Evolutionary conservation across 2,888 invertebrate species (phyloP), one percentile per base, ranked within the genome.

Genomic region (Ornithoptera alexandrae): DNA sequence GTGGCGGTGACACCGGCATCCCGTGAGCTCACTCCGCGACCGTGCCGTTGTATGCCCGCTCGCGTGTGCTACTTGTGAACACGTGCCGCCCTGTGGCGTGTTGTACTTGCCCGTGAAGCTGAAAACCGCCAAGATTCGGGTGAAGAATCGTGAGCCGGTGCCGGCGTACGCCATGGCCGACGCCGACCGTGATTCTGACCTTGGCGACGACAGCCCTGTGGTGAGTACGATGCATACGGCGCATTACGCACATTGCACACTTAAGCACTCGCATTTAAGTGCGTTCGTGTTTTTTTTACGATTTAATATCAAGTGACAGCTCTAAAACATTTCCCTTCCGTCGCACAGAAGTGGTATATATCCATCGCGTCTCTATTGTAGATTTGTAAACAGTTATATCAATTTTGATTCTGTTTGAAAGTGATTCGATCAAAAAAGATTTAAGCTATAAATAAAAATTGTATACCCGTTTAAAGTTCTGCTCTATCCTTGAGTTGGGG

Each of bases 91-190:
- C 78, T 79, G 83, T 79, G 86, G 84, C 84, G 74, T 77, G 79
- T 86, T 85, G 22, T 63, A 42, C 78, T 73, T 80, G 77, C 76
- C 77, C 79, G 85, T 87, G 86, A 83, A 77, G 76, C 67, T 72
- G 69, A 77, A 86, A 92, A 81, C 89, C 92, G 93, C 92, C 96
- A 96, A 96, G 95, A 96, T 96, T 96, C 95, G 96, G 94, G 96
- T 96, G 92, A 97, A 97, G 95, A 96, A 96, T 89, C 95, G 96
- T 93, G 96, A 96, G 87, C 96, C 96, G 93, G 95, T 96, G 90
- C 96, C 96, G 93, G 95, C 96, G 93, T 96, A 96, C 94, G 95
- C 95, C 92, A 96, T 96, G 96, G 96, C 93, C 86, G 92, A 92
- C 89, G 91, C 90, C 90, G 93, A 93, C 87, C 90, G 95, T 81